Percentiles rank a stretch among this genome's conserved stretches.
Evolutionary conservation across 2,113 vertebrate species (phyloP).

Genomic region (Andinoacara biseriatus): DNA sequence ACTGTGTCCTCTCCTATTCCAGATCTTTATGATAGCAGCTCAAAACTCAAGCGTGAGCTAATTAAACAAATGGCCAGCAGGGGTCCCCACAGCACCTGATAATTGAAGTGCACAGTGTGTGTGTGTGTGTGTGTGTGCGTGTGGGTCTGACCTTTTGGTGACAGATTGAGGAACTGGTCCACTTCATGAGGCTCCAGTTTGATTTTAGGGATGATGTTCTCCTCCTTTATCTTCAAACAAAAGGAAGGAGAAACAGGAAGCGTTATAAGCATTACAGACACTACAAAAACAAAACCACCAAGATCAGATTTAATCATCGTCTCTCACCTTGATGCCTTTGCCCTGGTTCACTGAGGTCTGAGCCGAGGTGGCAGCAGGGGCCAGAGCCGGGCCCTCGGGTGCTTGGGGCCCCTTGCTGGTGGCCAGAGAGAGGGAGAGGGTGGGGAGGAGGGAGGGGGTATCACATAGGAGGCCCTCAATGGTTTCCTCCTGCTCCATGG

Average conservation of each 20-base stretch:
- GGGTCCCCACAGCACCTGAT: constrained; percentile 27
- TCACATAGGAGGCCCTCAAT: constrained; percentile 86
- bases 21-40: neutral
- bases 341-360: constrained; percentile 40
- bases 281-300: too few relatives aligned
- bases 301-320: neutral
- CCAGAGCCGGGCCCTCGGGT: constrained; percentile 53
- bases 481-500: constrained; percentile 84
- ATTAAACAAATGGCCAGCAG: constrained; percentile 43
- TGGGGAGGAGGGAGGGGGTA: constrained; percentile 84
- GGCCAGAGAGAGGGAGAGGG: constrained; percentile 84
- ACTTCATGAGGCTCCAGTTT: constrained; percentile 99
- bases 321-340: constrained; percentile 66
- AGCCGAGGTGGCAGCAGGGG: constrained; percentile 61
- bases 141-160: constrained; percentile 84
- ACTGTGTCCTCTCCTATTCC: too few relatives aligned
- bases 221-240: constrained; percentile 84
- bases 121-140: too few relatives aligned
- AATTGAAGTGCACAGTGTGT: neutral
- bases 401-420: constrained; percentile 58
- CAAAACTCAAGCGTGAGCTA: neutral
- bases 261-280: neutral
- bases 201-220: constrained; percentile 88
- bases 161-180: constrained; percentile 96
- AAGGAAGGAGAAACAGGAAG: neutral